phyloP scores from a whole-genome alignment of 2,888 invertebrate species.

The Phyllotreta cruciferae region DNA sequence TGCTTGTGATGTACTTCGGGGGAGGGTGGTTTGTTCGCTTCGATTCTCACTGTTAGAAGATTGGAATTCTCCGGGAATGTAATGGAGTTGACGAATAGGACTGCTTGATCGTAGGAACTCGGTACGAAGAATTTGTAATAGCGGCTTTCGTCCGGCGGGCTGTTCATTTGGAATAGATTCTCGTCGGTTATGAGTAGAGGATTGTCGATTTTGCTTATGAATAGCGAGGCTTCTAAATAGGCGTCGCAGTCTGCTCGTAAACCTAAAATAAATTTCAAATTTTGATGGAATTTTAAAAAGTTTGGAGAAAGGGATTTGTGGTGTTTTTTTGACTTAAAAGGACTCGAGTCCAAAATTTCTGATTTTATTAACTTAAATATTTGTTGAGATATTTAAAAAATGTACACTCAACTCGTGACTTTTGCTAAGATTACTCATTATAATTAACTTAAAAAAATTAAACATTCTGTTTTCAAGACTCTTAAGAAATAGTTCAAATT shows the following conservation, averaged over 20 bases:
- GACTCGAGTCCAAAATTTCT: too few relatives aligned
- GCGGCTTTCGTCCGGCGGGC: constrained; percentile 41
- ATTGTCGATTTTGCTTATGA: constrained; percentile 42
- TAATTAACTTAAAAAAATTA: too few relatives aligned
- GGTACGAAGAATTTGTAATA: constrained; percentile 55
- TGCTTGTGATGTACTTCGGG: constrained; percentile 61
- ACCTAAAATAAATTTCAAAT: constrained; percentile 61
- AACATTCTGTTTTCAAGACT: too few relatives aligned
- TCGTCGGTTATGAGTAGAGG: constrained; percentile 47
- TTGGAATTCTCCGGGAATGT: constrained; percentile 44
- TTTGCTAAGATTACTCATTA: too few relatives aligned
- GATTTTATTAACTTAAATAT: too few relatives aligned
- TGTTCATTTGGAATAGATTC: constrained; percentile 38
- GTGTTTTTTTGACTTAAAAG: too few relatives aligned
- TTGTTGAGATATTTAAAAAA: too few relatives aligned
- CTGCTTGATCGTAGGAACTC: constrained; percentile 47
- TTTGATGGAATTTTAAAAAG: too few relatives aligned
- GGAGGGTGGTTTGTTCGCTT: constrained; percentile 55
- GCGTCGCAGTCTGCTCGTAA: constrained; percentile 64
- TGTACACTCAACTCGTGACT: too few relatives aligned
- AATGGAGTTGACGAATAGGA: constrained; percentile 48
- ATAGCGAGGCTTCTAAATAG: constrained; percentile 56
- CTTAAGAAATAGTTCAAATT: too few relatives aligned
- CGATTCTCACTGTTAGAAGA: constrained; percentile 58
- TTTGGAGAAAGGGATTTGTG: too few relatives aligned